Percentiles rank a stretch among this genome's conserved stretches.
Conservation (phyloP, 2,797 vertebrate species). For the Gymnocypris eckloni region DNA sequence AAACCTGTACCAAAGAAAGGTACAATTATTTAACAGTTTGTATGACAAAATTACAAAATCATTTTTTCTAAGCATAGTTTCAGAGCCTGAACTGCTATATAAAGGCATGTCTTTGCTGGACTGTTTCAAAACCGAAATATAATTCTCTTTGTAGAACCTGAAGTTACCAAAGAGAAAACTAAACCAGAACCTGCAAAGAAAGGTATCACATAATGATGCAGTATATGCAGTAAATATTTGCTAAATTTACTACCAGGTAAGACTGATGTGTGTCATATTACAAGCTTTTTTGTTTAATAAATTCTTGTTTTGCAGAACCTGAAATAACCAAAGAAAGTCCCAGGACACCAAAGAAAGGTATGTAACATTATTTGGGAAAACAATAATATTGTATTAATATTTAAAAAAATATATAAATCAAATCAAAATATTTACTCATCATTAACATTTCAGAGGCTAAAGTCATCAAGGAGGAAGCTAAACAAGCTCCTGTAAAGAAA, state of each 20-base stretch:
- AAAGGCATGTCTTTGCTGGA: constrained; percentile 56
- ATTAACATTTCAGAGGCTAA: constrained; percentile 18
- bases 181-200: constrained; percentile 63
- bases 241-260: neutral
- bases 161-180: constrained; percentile 49
- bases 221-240: neutral
- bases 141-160: neutral
- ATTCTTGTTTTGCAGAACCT: constrained; percentile 16
- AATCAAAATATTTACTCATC: neutral
- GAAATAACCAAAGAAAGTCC: constrained; percentile 43
- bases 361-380: neutral
- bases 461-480: constrained; percentile 24
- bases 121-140: constrained; percentile 14
- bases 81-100: constrained; percentile 50
- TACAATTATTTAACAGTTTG: neutral
- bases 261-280: neutral
- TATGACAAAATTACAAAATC: neutral
- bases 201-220: constrained; percentile 54
- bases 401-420: no score
- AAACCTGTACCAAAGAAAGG: constrained; percentile 33
- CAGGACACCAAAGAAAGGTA: constrained; percentile 38
- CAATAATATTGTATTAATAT: neutral
- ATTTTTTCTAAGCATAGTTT: neutral
- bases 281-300: neutral
- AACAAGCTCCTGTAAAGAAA: constrained; percentile 29